phyloP scores from a whole-genome alignment of 2,113 vertebrate species.

The Pungitius pungitius region DNA sequence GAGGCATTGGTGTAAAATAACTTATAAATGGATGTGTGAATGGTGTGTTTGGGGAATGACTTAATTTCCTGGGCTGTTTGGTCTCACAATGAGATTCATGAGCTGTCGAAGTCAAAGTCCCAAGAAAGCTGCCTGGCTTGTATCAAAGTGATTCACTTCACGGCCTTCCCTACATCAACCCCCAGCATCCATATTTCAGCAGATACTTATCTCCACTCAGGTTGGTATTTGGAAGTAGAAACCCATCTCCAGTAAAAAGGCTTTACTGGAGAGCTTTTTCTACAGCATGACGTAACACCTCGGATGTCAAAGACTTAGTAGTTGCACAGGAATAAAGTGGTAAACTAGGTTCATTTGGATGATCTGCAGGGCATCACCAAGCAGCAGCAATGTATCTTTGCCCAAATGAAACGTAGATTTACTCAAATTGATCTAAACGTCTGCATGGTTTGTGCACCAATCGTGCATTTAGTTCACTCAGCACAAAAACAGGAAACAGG shows the following conservation, averaged over 20 bases:
- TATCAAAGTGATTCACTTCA: conserved; percentile 44
- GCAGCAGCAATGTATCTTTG: background rate
- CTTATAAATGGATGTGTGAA: conserved; percentile 41
- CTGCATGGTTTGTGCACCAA: background rate
- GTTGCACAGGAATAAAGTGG: background rate
- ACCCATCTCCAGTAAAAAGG: conserved; percentile 7
- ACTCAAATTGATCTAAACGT: background rate
- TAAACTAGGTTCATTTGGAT: background rate
- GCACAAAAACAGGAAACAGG: background rate
- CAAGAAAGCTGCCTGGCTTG: conserved; percentile 58
- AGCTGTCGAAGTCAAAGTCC: conserved; percentile 41
- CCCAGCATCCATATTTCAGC: conserved; percentile 27
- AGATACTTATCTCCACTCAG: conserved; percentile 20
- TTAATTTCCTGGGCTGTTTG: conserved; percentile 49
- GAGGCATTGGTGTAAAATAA: conserved; percentile 28
- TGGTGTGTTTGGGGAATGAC: conserved; percentile 44
- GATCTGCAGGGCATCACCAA: background rate
- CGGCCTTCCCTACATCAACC: conserved; percentile 21
- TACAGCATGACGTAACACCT: background rate
- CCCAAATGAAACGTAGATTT: background rate
- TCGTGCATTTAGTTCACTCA: background rate
- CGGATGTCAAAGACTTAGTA: background rate
- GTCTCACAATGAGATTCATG: conserved; percentile 58
- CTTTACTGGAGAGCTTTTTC: background rate
- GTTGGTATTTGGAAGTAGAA: conserved; percentile 19